These are phyloP conservation scores for Subacronicta megacephala DNA, from an alignment of 2,888 invertebrate genomes.

Conservation along the genomic window DNA sequence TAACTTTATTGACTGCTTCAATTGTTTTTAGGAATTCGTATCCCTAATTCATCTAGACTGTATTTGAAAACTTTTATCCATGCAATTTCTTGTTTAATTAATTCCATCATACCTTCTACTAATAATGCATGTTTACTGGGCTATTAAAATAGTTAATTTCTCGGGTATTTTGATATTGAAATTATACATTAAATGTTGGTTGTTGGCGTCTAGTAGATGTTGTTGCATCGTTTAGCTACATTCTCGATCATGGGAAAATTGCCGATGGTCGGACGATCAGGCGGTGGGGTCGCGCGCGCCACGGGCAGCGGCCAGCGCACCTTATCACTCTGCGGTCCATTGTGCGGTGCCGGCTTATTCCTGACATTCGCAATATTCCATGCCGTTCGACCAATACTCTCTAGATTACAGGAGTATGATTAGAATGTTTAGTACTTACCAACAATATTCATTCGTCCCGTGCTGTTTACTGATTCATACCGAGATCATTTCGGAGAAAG, in stretches of 20 bases:
- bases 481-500: conserved; percentile 49
- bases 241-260: conserved; percentile 82
- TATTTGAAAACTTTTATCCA: conserved; percentile 50
- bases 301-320: conserved; percentile 52
- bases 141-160: conserved; percentile 28
- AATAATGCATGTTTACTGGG: conserved; percentile 15
- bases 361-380: conserved; percentile 79
- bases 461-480: conserved; percentile 39
- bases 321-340: conserved; percentile 75
- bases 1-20: conserved; percentile 68
- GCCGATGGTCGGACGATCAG: conserved; percentile 75
- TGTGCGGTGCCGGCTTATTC: conserved; percentile 70
- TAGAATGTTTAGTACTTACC: conserved; percentile 73
- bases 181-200: conserved; percentile 65
- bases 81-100: conserved; percentile 44
- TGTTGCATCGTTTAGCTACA: conserved; percentile 69
- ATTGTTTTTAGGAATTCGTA: conserved; percentile 68
- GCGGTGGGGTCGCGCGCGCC: conserved; percentile 55
- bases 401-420: conserved; percentile 77
- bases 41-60: conserved; percentile 58
- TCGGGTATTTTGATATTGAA: conserved; percentile 38
- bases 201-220: conserved; percentile 64
- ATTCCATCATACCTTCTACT: conserved; percentile 20
- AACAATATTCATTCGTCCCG: conserved; percentile 53
- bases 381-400: conserved; percentile 75